These are phyloP conservation scores for Drosophila nigricruria DNA, from an alignment of 2,888 invertebrate genomes.

Conservation along the genomic window DNA sequence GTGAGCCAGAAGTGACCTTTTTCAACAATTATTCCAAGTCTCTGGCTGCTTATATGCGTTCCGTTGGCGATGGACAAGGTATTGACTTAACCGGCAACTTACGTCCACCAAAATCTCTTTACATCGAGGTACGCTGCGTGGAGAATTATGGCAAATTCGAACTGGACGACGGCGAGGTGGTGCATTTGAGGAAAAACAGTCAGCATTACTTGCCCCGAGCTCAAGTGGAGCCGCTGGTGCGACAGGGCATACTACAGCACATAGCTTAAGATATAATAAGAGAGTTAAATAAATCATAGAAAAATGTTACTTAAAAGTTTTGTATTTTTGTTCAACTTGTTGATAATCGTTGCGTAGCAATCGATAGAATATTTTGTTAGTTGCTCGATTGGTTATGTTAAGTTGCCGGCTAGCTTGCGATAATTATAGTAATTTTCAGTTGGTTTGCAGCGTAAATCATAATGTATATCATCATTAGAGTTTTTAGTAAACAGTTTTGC, in stretches of 20 bases:
- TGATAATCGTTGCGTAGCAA: not conserved
- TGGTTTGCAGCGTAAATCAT: not conserved
- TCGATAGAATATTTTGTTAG: not conserved
- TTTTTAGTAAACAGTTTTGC: not conserved
- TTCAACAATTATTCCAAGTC: constrained; percentile 95
- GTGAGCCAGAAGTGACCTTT: constrained; percentile 94
- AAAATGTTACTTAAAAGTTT: not conserved
- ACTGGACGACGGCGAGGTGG: constrained; percentile 95
- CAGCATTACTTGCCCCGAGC: constrained; percentile 95
- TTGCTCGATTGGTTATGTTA: not conserved
- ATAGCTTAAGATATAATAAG: constrained; percentile 46
- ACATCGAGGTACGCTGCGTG: constrained; percentile 95
- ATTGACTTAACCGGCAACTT: constrained; percentile 94
- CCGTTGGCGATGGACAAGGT: constrained; percentile 92
- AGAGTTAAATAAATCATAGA: constrained; percentile 21
- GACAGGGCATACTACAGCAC: constrained; percentile 93
- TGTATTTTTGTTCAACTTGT: not conserved
- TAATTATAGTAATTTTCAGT: not conserved
- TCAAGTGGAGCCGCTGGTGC: constrained; percentile 95
- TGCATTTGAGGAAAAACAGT: constrained; percentile 95
- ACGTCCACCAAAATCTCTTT: constrained; percentile 96
- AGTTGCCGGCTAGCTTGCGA: not conserved
- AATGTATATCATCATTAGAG: not conserved
- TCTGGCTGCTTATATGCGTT: constrained; percentile 95
- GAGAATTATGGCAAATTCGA: constrained; percentile 97